Percentiles rank a stretch among this genome's conserved stretches.
phyloP scores from a whole-genome alignment of 2,113 vertebrate genomes.

The Pelodiscus sinensis region DNA sequence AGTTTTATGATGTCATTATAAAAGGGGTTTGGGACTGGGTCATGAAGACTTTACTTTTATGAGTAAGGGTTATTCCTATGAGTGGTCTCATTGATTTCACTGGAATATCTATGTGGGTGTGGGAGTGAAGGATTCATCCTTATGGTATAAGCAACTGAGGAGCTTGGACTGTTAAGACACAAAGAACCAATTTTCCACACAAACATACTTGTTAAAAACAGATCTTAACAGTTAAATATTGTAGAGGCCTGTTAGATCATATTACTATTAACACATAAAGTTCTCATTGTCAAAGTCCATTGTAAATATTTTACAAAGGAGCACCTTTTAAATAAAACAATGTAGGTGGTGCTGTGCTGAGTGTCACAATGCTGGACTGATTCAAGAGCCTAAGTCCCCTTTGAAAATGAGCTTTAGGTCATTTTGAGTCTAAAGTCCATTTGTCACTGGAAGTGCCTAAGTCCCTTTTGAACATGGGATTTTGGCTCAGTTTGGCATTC shows the following conservation, averaged over 20 bases:
- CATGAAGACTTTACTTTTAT: not conserved
- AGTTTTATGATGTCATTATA: slow-evolving; percentile 39
- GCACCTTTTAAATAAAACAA: not conserved
- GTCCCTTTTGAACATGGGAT: not conserved
- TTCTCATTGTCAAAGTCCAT: not conserved
- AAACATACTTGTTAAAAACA: not conserved
- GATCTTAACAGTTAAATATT: not conserved
- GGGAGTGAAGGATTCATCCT: not conserved
- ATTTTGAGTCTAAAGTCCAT: not conserved
- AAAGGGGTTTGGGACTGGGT: not conserved
- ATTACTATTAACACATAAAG: not conserved
- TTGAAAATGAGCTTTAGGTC: not conserved
- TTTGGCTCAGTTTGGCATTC: not conserved
- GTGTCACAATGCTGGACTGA: not conserved
- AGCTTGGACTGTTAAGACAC: not conserved
- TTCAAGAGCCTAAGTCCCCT: not conserved
- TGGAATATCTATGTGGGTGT: not conserved
- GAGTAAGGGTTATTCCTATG: not conserved
- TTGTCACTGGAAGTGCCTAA: too few species aligned
- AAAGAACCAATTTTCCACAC: not conserved
- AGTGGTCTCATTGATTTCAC: not conserved
- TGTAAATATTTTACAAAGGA: not conserved
- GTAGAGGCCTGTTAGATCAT: not conserved
- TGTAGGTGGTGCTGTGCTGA: not conserved
- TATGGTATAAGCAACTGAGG: not conserved